Base-by-base conservation (phyloP, 2,888 invertebrate genomes). In the Polylopha cassiicola region DNA sequence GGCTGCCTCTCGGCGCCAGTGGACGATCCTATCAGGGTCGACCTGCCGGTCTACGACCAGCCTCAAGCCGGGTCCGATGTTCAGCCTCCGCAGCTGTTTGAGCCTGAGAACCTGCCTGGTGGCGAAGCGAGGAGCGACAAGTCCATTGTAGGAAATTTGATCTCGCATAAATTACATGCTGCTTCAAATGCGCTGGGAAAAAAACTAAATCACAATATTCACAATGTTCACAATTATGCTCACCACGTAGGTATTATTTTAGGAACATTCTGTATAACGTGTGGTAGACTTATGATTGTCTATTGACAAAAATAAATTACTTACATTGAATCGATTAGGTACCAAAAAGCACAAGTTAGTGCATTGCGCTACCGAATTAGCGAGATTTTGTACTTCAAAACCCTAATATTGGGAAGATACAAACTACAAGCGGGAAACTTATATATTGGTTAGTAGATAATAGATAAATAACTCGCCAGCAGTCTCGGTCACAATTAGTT, bases 21-120 rank as follows among this genome's bases (percentile, higher is more conserved):
- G 1, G 81, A 82, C 37, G 72, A 68, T 4, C 82, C 82, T 0
- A 53, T 84, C 5, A 64, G 68, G 2, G 66, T 85, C 2, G 84
- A 84, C 29, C 49, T 85, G 21, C 84, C 82, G 1, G 81, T 84
- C 1, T 82, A 78, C 51, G 65, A 80, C 43, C 60, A 65, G 30
- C 70, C 78, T 0, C 53, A 61, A 38, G 38, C 50, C 6, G 50
- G 47, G 11, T 49, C 69, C 1, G 55, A 58, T 14, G 43, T 53
- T 1, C 43, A 46, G 3, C 39, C 59, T 4, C 48, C 59, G 0
- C 47, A 62, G 22, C 64, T 68, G 0, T 37, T 71, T 3, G 50
- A 65, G 5, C 48, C 61, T 0, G 79, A 77, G 30, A 76, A 72
- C 42, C 53, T 67, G 16, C 71, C 71, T 2, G 68, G 65, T 6